Conservation (phyloP, 2,113 vertebrate species). For the Lampris megalopsis region DNA sequence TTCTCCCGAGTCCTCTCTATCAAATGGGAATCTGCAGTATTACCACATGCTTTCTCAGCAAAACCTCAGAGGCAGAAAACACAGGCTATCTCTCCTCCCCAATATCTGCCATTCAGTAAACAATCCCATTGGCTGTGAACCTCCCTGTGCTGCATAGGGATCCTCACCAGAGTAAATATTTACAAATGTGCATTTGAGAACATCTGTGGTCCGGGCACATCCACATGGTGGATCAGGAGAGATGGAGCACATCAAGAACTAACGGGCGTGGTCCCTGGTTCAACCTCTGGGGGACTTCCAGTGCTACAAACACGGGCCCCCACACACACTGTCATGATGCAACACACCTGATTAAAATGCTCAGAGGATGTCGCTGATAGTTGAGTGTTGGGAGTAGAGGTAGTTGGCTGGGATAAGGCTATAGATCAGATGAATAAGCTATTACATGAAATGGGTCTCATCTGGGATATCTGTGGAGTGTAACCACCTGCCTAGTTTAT, state of each 20-base stretch:
- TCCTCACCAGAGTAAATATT: conserved; percentile 73
- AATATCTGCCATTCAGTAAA: conserved; percentile 54
- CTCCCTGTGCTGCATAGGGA: conserved; percentile 46
- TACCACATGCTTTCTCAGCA: neutral
- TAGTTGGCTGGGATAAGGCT: conserved; percentile 34
- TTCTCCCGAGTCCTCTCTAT: neutral
- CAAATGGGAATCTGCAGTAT: neutral
- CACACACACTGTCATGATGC: conserved; percentile 70
- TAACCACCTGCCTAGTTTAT: conserved; percentile 1
- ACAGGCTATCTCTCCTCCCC: conserved; percentile 12
- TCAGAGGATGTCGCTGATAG: conserved; percentile 55
- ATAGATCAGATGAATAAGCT: conserved; percentile 16
- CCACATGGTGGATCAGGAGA: conserved; percentile 43
- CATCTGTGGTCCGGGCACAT: conserved; percentile 68
- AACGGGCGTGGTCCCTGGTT: conserved; percentile 68
- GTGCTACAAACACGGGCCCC: conserved; percentile 71
- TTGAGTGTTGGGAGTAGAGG: conserved; percentile 45
- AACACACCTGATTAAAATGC: conserved; percentile 61
- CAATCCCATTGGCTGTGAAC: conserved; percentile 1
- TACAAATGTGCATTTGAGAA: conserved; percentile 73
- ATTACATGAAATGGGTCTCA: conserved; percentile 38
- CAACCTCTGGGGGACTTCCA: conserved; percentile 57
- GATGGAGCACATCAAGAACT: conserved; percentile 65
- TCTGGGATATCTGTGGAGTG: conserved; percentile 48
- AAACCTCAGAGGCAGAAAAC: conserved; percentile 35